Percentiles rank a stretch among this genome's conserved stretches.
phyloP scores from a whole-genome alignment of 2,888 invertebrate genomes.

The Pheosia tremula region DNA sequence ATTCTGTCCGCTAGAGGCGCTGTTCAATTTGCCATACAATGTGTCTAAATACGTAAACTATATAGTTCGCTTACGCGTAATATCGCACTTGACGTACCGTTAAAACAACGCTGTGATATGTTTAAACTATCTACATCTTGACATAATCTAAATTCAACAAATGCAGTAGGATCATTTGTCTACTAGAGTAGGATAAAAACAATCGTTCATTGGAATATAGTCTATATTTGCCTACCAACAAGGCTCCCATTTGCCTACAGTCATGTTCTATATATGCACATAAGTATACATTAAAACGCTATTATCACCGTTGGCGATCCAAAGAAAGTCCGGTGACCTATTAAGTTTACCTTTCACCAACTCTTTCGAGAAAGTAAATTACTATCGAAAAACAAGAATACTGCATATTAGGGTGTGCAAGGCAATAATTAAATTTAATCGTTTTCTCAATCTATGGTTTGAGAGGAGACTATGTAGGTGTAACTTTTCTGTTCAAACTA shows the following conservation, averaged over 20 bases:
- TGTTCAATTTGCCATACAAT: too few species aligned
- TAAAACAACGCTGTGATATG: too few species aligned
- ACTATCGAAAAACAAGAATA: constrained; percentile 20
- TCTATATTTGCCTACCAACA: background rate
- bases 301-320: background rate
- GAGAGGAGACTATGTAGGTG: background rate
- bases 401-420: constrained; percentile 9
- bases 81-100: too few species aligned
- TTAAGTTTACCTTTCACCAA: constrained; percentile 34
- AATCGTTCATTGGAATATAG: too few species aligned
- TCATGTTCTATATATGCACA: background rate
- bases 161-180: too few species aligned
- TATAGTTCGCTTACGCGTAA: too few species aligned
- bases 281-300: constrained; percentile 10
- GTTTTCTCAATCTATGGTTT: constrained; percentile 27
- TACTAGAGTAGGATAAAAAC: too few species aligned
- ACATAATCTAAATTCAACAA: too few species aligned
- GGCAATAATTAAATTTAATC: constrained; percentile 17
- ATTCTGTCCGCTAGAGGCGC: too few species aligned
- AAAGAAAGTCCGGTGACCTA: constrained; percentile 19
- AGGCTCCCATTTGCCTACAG: background rate
- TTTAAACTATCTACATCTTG: too few species aligned
- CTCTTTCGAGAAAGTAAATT: constrained; percentile 28
- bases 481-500: too few species aligned
- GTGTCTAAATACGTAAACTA: too few species aligned